Evolutionary conservation across 2,888 invertebrate species (phyloP).

Genomic region (Chesias legatella): DNA sequence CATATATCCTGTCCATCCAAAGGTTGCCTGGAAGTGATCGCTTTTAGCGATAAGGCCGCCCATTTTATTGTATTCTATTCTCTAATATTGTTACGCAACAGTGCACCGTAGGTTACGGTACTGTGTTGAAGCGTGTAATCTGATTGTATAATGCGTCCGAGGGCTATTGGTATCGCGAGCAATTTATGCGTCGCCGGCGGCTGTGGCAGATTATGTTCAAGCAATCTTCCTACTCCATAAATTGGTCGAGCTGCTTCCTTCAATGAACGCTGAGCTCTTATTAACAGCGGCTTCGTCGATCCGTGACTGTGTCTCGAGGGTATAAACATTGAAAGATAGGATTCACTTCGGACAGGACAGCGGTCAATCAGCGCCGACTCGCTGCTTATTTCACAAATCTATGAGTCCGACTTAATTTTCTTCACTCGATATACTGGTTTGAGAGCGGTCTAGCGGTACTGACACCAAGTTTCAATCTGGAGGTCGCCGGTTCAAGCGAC

Average conservation of each 20-base stretch:
- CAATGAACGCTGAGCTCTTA: conserved; percentile 51
- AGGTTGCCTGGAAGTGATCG: too few species aligned
- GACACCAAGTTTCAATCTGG: too few species aligned
- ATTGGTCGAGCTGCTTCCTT: conserved; percentile 55
- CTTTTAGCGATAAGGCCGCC: too few species aligned
- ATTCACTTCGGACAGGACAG: conserved; percentile 18
- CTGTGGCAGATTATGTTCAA: conserved; percentile 47
- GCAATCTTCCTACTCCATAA: conserved; percentile 70
- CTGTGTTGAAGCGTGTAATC: conserved; percentile 39
- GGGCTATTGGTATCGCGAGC: conserved; percentile 49
- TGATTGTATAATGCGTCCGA: conserved; percentile 58
- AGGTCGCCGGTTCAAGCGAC: too few species aligned
- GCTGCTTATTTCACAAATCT: conserved; percentile 4
- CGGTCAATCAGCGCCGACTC: conserved; percentile 4
- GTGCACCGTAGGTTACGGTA: conserved; percentile 12
- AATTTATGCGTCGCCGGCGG: conserved; percentile 54
- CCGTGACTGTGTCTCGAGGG: conserved; percentile 46
- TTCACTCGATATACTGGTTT: conserved; percentile 3
- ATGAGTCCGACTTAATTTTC: conserved; percentile 4
- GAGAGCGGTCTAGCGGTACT: too few species aligned
- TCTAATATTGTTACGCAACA: conserved; percentile 22
- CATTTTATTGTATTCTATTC: too few species aligned
- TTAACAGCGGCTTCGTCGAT: conserved; percentile 40
- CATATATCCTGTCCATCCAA: too few species aligned
- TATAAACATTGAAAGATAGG: conserved; percentile 37